These are phyloP conservation scores for Coptodon bakossiorum DNA, from an alignment of 2,113 vertebrate genomes.

Conservation along the genomic window DNA sequence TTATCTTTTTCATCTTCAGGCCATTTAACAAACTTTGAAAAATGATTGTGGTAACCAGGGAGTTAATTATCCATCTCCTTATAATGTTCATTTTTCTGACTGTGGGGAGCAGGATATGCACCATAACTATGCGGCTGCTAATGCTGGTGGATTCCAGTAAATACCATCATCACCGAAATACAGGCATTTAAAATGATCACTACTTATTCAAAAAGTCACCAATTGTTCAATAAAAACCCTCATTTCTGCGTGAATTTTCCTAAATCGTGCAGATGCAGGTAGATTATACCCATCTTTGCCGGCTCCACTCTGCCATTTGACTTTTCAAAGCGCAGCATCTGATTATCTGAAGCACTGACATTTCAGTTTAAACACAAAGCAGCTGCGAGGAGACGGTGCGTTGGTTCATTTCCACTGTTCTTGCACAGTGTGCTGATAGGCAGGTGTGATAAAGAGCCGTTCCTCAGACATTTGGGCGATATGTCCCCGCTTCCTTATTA, in stretches of 20 bases:
- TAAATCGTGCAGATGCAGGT: neutral
- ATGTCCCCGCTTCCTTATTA: neutral
- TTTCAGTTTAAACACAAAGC: slow-evolving; percentile 3
- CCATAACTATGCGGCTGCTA: neutral
- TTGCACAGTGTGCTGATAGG: neutral
- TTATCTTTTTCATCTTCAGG: neutral
- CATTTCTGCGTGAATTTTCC: neutral
- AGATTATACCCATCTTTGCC: neutral
- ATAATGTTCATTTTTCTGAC: neutral
- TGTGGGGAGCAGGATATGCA: neutral
- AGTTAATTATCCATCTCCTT: slow-evolving; percentile 11
- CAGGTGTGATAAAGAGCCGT: neutral
- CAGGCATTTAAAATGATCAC: neutral
- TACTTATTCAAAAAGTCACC: neutral
- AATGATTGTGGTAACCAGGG: neutral
- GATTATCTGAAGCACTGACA: slow-evolving; percentile 31
- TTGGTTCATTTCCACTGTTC: neutral
- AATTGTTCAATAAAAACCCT: neutral
- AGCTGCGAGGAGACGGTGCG: neutral
- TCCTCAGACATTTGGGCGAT: neutral
- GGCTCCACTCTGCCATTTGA: slow-evolving; percentile 6
- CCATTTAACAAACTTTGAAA: neutral
- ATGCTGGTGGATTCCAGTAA: neutral
- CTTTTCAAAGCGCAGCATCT: slow-evolving; percentile 5
- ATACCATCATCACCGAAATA: neutral